A percentile compares a stretch with the other conserved stretches of the same genome.
phyloP scores from a whole-genome alignment of 2,113 vertebrate genomes.

The Tympanuchus pallidicinctus region DNA sequence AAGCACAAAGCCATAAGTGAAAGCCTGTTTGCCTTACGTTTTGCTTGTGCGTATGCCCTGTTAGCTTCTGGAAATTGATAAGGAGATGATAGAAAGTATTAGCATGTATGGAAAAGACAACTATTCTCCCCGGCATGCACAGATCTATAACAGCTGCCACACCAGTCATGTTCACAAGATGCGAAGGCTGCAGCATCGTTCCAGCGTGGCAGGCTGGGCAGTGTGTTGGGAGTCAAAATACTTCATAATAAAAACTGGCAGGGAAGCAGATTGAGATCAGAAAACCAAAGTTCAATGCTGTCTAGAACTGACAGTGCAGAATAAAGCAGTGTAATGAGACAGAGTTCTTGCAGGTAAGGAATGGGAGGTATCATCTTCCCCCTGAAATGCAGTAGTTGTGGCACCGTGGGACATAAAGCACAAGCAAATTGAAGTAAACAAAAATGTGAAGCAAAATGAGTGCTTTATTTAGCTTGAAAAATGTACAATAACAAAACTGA shows the following conservation, averaged over 20 bases:
- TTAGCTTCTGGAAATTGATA: too few species aligned
- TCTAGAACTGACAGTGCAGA: not conserved
- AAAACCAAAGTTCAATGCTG: not conserved
- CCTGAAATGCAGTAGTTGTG: not conserved
- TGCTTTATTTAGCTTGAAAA: slow-evolving; percentile 60
- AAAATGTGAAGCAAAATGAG: not conserved
- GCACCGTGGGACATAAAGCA: not conserved
- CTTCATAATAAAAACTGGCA: not conserved
- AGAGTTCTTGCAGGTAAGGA: not conserved
- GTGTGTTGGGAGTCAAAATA: not conserved
- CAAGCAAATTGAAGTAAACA: not conserved
- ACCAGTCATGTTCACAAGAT: not conserved
- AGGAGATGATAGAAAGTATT: too few species aligned
- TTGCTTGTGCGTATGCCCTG: too few species aligned
- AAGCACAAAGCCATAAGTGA: too few species aligned
- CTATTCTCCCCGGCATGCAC: not conserved
- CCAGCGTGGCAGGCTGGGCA: not conserved
- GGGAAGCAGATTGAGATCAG: not conserved
- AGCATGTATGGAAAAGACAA: not conserved
- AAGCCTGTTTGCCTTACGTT: too few species aligned
- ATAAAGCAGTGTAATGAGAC: not conserved
- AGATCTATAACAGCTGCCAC: not conserved
- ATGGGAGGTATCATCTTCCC: not conserved
- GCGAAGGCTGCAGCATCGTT: not conserved
- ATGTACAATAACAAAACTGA: not conserved